Conservation (phyloP, 2,113 vertebrate species). For the Podiceps cristatus region DNA sequence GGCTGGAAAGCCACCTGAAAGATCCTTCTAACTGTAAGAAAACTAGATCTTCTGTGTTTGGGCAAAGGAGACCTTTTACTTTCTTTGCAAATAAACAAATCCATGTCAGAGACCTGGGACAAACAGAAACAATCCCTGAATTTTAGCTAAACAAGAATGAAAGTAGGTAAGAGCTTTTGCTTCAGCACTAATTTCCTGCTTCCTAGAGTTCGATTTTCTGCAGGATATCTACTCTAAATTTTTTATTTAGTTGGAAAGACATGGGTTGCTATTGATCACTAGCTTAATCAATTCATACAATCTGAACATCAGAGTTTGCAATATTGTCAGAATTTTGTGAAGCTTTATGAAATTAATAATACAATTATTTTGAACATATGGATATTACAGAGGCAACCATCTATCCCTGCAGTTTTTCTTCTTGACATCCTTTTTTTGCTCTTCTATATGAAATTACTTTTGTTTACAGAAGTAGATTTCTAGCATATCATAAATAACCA, state of each 20-base stretch:
- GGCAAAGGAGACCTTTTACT: neutral
- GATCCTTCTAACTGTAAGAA: neutral
- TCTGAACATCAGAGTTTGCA: neutral
- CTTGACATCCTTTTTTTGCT: neutral
- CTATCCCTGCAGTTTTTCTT: neutral
- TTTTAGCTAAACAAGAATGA: neutral
- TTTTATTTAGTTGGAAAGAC: neutral
- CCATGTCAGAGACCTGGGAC: neutral
- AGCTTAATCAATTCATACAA: neutral
- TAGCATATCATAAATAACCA: conserved; percentile 22
- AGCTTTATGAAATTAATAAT: neutral
- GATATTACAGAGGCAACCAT: neutral
- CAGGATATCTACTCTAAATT: neutral
- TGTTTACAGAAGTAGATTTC: conserved; percentile 16
- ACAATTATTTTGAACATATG: neutral
- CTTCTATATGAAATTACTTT: neutral
- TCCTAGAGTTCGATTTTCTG: neutral
- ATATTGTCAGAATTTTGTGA: neutral
- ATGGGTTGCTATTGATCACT: neutral
- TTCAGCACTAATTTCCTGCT: neutral
- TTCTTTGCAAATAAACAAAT: neutral
- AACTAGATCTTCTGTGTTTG: neutral
- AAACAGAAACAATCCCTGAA: neutral
- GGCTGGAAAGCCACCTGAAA: neutral
- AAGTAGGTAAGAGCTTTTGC: neutral